A percentile compares a stretch with the other conserved stretches of the same genome.
Conservation (phyloP, 2,113 vertebrate genomes). For the Pteruthius melanotis region DNA sequence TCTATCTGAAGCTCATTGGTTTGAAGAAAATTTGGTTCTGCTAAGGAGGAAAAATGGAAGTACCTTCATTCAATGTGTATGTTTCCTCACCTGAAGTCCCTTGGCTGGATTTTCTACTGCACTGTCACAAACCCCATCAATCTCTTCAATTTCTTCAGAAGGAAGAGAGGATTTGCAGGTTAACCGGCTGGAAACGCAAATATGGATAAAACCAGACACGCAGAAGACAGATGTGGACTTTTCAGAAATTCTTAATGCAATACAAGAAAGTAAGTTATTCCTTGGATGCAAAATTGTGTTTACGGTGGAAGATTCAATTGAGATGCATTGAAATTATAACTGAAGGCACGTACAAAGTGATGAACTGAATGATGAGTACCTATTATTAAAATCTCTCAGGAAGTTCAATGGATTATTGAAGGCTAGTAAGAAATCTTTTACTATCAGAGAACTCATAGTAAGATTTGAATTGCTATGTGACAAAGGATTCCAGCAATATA, state of each 20-base stretch:
- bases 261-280: constrained; percentile 81
- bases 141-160: constrained; percentile 80
- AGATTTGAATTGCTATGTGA: background rate
- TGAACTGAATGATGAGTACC: background rate
- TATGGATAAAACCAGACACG: constrained; percentile 65
- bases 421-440: background rate
- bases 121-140: constrained; percentile 65
- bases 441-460: background rate
- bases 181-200: constrained; percentile 74
- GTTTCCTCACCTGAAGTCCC: constrained; percentile 26
- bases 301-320: background rate
- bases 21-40: background rate
- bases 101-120: constrained; percentile 38
- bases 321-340: background rate
- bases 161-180: constrained; percentile 77
- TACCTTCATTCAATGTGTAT: background rate
- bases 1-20: background rate
- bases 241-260: constrained; percentile 83
- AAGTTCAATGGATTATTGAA: background rate
- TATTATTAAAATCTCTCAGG: background rate
- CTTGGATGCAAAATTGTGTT: constrained; percentile 43
- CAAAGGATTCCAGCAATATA: background rate
- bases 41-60: background rate
- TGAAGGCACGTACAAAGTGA: background rate
- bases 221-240: constrained; percentile 80